Percentiles rank a stretch among this genome's conserved stretches.
Evolutionary conservation across 2,888 invertebrate genomes (phyloP).

Genomic region (Xylota sylvarum): DNA sequence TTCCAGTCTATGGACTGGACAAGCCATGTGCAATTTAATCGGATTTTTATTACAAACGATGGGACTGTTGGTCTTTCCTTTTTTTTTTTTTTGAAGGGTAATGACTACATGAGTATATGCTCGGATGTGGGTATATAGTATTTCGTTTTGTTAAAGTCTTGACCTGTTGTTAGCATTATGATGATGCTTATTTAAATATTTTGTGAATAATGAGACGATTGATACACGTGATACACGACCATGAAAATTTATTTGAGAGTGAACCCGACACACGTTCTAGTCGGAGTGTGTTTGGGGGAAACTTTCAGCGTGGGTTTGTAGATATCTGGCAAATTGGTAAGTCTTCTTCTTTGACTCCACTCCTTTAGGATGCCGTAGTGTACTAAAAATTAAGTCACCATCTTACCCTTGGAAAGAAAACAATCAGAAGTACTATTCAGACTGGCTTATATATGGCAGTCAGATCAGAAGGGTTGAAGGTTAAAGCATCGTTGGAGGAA

Average conservation of each 20-base stretch:
- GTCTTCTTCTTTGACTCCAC: too few species aligned
- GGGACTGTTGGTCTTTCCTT: slow-evolving; percentile 32
- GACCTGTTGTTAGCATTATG: slow-evolving; percentile 40
- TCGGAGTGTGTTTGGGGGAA: too few species aligned
- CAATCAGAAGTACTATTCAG: too few species aligned
- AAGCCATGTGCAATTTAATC: slow-evolving; percentile 59
- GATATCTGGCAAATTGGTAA: too few species aligned
- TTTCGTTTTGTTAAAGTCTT: slow-evolving; percentile 16
- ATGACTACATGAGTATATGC: neutral
- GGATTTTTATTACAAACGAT: slow-evolving; percentile 63
- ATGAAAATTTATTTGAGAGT: neutral
- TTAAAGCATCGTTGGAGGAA: too few species aligned
- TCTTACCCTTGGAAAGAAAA: too few species aligned
- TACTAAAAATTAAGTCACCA: too few species aligned
- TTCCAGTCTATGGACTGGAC: neutral
- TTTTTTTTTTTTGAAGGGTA: slow-evolving; percentile 2
- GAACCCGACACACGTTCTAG: too few species aligned
- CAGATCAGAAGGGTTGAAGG: too few species aligned
- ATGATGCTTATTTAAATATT: slow-evolving; percentile 32
- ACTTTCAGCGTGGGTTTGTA: too few species aligned
- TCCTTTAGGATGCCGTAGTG: too few species aligned
- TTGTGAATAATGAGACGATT: slow-evolving; percentile 25
- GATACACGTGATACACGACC: slow-evolving; percentile 18
- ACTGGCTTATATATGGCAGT: too few species aligned
- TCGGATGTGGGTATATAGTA: neutral